Percentiles rank a stretch among this genome's conserved stretches.
Conservation (phyloP, 2,113 vertebrate species). For the Leuciscus idus region DNA sequence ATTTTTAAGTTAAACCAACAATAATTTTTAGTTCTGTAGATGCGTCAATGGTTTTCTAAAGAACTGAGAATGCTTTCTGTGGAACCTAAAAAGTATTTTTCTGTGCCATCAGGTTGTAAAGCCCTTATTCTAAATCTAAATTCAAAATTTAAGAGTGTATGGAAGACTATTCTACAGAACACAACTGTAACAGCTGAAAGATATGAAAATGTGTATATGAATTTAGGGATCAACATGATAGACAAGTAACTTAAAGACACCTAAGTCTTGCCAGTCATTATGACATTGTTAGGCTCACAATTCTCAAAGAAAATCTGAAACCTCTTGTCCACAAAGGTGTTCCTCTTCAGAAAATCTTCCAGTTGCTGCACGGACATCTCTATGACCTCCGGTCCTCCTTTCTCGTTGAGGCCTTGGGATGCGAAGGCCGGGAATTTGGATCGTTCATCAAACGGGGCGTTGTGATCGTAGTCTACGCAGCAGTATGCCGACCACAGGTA, state of each 20-base stretch:
- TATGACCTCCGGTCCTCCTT: constrained; percentile 56
- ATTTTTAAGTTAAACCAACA: no score
- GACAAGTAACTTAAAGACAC: neutral
- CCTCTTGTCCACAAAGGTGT: constrained; percentile 43
- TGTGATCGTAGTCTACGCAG: constrained; percentile 68
- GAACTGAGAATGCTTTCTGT: neutral
- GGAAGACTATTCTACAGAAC: neutral
- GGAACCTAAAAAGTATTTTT: neutral
- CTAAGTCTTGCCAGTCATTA: neutral
- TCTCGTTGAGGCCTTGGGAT: constrained; percentile 65
- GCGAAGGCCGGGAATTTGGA: constrained; percentile 69
- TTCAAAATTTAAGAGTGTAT: neutral
- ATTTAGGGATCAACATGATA: neutral
- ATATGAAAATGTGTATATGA: neutral
- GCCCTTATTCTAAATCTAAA: neutral
- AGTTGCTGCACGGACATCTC: constrained; percentile 68
- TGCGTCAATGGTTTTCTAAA: neutral
- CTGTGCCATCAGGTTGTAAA: neutral
- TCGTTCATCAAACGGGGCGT: constrained; percentile 66
- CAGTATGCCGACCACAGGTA: constrained; percentile 75
- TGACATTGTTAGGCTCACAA: constrained; percentile 24
- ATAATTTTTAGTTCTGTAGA: neutral
- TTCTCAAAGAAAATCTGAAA: constrained; percentile 48
- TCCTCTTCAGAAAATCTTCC: constrained; percentile 68
- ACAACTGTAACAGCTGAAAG: neutral